Base-by-base conservation (phyloP, 2,113 vertebrate genomes). In the Chrysemys picta region DNA sequence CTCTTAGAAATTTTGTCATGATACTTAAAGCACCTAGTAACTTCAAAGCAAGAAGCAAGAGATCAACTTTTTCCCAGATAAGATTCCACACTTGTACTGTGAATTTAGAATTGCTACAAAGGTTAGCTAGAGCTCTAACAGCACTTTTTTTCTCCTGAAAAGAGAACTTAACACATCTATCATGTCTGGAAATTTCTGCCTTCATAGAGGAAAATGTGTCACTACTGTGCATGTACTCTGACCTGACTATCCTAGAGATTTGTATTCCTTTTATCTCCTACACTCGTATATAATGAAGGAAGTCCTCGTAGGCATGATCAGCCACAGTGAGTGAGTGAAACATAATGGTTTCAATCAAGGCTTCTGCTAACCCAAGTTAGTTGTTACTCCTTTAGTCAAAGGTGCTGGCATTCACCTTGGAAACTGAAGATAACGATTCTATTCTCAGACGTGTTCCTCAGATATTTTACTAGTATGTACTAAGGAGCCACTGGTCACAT, bases 181-280 rank as follows among this genome's bases (percentile, higher is more conserved):
- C 91, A 59, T 5, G 3, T 96, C 91, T 94, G 91, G 95, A 96
- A 97, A 94, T 94, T 95, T 97, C 96, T 97, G 89, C 59, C 94
- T 96, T 96, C 94, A 79, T 62, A 97, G 72, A 82, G 54, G 82
- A 94, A 97, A 97, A 95, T 94, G 88, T 94, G 90, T 96, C 93
- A 89, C 82, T 79, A 47, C 93, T 93, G 90, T 96, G 52, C 83
- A 52, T 92, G 87, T 91, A 29, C 0, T 94, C 90, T 97, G 94
- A 97, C 96, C 95, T 97, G 94, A 89, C 95, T 96, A 57, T 97
- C 94, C 93, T 94, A 84, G 90, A 94, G 92, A 95, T 94, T 97
- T 96, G 96, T 97, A 92, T 94, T 97, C 93, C 92, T 91, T 97
- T 97, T 96, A 91, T 98, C 95, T 97, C 88, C 72, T 95, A 88